A percentile compares a stretch with the other conserved stretches of the same genome.
phyloP scores from a whole-genome alignment of 2,888 invertebrate genomes.

The Thumatha senex region DNA sequence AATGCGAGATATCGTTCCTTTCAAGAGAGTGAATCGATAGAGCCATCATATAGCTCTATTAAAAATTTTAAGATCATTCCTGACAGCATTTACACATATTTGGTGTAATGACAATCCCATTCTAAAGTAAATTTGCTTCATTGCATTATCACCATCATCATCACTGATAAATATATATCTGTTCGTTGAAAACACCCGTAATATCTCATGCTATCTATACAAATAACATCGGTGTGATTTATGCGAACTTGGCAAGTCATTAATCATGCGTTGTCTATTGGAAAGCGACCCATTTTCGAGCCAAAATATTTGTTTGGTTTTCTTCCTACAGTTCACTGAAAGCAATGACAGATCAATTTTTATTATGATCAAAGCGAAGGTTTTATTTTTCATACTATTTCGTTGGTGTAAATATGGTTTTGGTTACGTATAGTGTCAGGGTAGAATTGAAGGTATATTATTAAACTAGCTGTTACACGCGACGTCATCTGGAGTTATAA shows the following conservation, averaged over 20 bases:
- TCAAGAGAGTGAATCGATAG: too few relatives aligned
- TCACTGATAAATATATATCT: not conserved
- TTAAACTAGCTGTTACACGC: too few relatives aligned
- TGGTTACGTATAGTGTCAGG: too few relatives aligned
- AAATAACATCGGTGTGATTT: constrained; percentile 61
- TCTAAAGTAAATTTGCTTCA: too few relatives aligned
- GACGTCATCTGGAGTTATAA: too few relatives aligned
- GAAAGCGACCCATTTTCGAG: constrained; percentile 67
- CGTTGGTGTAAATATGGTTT: not conserved
- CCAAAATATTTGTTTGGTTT: constrained; percentile 57
- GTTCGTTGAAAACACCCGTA: constrained; percentile 32
- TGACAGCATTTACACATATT: too few relatives aligned
- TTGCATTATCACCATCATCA: not conserved
- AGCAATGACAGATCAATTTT: constrained; percentile 47
- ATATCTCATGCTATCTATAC: constrained; percentile 48
- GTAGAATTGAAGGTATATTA: too few relatives aligned
- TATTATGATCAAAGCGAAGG: constrained; percentile 12
- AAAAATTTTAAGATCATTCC: too few relatives aligned
- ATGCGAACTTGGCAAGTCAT: constrained; percentile 61
- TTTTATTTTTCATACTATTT: not conserved
- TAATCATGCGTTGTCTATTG: constrained; percentile 72
- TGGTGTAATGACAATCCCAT: too few relatives aligned
- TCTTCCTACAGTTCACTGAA: constrained; percentile 53
- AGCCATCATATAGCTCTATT: too few relatives aligned
- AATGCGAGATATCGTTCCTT: too few relatives aligned